phyloP scores from a whole-genome alignment of 2,888 invertebrate species.

The Halictus quadricinctus region DNA sequence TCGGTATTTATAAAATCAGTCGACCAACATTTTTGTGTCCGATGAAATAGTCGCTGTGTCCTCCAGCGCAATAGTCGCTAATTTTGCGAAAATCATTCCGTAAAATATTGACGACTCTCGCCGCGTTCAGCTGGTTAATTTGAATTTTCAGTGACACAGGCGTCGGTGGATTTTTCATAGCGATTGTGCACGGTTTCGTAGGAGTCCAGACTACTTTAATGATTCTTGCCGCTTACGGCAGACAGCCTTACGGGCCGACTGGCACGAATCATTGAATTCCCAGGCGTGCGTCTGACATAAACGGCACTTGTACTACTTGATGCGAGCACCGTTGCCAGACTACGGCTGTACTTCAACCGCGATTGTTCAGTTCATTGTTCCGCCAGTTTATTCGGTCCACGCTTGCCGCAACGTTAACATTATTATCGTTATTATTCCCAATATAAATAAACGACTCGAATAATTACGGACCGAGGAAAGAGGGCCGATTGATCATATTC shows the following conservation, averaged over 20 bases:
- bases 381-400: neutral
- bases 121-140: too few relatives aligned
- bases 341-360: neutral
- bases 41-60: too few relatives aligned
- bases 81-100: too few relatives aligned
- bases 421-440: neutral
- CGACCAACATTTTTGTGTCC: too few relatives aligned
- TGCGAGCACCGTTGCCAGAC: neutral
- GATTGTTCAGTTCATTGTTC: neutral
- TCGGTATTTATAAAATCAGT: too few relatives aligned
- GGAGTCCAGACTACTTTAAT: neutral
- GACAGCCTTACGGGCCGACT: neutral
- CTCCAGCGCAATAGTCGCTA: too few relatives aligned
- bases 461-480: neutral
- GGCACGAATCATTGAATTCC: slow-evolving; percentile 10
- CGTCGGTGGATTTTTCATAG: neutral
- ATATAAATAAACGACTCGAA: neutral
- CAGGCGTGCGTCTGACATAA: slow-evolving; percentile 17
- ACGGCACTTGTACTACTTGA: slow-evolving; percentile 2
- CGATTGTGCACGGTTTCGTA: neutral
- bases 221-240: neutral
- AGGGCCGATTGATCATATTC: neutral
- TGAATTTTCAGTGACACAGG: neutral
- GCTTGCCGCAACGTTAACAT: neutral
- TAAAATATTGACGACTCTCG: too few relatives aligned